Percentiles rank a stretch among this genome's conserved stretches.
phyloP scores from a whole-genome alignment of 1,140 invertebrate species.

The Laupala kohalensis region DNA sequence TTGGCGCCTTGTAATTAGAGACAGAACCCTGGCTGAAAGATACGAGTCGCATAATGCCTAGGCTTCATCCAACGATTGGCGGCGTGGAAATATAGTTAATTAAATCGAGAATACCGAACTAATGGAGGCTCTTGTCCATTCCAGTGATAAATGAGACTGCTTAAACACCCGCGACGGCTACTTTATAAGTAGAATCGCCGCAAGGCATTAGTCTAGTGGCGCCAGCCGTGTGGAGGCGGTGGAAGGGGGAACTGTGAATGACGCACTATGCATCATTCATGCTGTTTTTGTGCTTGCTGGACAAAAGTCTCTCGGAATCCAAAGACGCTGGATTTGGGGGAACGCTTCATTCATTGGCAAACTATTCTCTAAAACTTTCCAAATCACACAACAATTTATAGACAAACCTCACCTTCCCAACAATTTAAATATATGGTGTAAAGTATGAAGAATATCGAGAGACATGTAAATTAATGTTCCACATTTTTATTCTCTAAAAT shows the following conservation, averaged over 20 bases:
- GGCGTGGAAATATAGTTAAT: not conserved
- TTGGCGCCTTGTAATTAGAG: not conserved
- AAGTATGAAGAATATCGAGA: too few species aligned
- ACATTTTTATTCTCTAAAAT: too few species aligned
- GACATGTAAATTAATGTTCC: too few species aligned
- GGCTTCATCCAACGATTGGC: not conserved
- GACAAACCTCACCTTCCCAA: too few species aligned
- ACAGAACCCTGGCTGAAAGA: not conserved
- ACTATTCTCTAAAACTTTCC: too few species aligned
- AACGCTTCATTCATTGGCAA: too few species aligned
- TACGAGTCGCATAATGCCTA: not conserved
- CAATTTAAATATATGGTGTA: too few species aligned
- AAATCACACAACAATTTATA: too few species aligned
- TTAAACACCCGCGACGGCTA: not conserved
- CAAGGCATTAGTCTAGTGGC: not conserved
- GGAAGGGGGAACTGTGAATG: not conserved
- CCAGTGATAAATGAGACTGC: not conserved
- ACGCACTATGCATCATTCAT: not conserved
- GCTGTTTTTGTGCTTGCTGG: too few species aligned
- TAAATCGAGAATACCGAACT: not conserved
- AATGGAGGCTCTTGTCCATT: not conserved
- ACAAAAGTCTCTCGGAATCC: too few species aligned
- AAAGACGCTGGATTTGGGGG: too few species aligned
- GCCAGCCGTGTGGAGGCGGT: too few species aligned
- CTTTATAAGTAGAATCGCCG: not conserved